phyloP scores from a whole-genome alignment of 2,113 vertebrate genomes.

The Sula dactylatra region DNA sequence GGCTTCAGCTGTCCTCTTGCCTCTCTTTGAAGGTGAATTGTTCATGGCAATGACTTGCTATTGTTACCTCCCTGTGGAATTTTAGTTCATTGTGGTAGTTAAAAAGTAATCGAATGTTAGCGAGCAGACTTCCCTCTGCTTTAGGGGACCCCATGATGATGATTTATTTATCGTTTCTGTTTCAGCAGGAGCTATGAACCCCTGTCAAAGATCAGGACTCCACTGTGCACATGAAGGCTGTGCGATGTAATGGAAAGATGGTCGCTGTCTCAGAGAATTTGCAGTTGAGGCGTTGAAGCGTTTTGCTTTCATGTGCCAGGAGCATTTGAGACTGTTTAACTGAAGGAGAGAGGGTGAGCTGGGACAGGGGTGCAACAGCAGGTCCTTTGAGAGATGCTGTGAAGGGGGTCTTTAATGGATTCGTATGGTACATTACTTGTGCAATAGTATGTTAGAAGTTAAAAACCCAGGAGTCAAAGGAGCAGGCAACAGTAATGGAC shows the following conservation, averaged over 20 bases:
- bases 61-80: neutral
- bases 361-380: neutral
- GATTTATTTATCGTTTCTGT: neutral
- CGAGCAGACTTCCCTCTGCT: neutral
- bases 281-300: neutral
- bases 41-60: neutral
- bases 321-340: neutral
- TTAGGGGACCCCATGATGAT: neutral
- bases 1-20: neutral
- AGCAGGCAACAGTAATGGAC: neutral
- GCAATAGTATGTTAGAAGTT: neutral
- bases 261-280: neutral
- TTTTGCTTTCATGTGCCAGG: neutral
- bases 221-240: neutral
- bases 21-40: neutral
- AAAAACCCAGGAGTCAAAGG: neutral
- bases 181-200: neutral
- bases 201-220: neutral
- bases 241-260: neutral
- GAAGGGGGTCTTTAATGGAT: neutral
- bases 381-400: neutral
- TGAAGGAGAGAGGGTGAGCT: neutral
- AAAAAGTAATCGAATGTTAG: neutral
- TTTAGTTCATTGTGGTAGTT: neutral
- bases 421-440: fast-evolving